Evolutionary conservation across 37 sponge, comb jelly and placozoan genomes (phyloP), one percentile per base, ranked within the genome.

Genomic region (Beroe ovata): DNA sequence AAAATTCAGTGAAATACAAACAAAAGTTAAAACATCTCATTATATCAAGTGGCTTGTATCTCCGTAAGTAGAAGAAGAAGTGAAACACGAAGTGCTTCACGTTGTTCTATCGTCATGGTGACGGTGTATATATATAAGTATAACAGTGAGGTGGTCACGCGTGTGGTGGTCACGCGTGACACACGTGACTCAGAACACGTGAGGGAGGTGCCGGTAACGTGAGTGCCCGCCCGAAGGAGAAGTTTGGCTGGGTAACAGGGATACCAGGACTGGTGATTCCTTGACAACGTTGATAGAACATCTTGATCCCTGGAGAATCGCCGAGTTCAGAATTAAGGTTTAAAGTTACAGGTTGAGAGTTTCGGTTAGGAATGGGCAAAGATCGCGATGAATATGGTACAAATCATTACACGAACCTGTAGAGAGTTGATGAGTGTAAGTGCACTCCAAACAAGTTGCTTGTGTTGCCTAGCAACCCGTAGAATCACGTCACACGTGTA

Each of bases 391-490:
- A 47, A 47, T 47, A 16, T 47, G 11, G 54, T 6, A 6, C 6
- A 6, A 47, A 11, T 47, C 11, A 47, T 47, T 11, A 47, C 11
- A 47, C 11, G 11, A 47, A n/a, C n/a, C n/a, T n/a, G n/a, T n/a
- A n/a, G 84, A 25, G 84, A n/a, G 3, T 42, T 77, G 84, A 77
- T 77, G 47, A 77, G 84, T 8, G 84, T 77, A 1, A 77, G 54
- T n/a, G 84, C 84, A 29, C 84, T 77, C 84, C 84, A 77, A 1
- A 77, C 84, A 21, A 32, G 54, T 23, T 77, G 54, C 33, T 77
- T 77, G 21, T 77, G 84, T 42, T 42, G 84, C 42, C 84, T 77
- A 40, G 84, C 42, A 42, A 77, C 84, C 47, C 84, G 2, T 25
- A 77, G 38, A 14, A 77, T 77, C 28, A 77, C 84, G 54, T 77